Percentiles rank a stretch among this genome's conserved stretches.
These are phyloP conservation scores for Hemicordylus capensis DNA, from an alignment of 2,113 vertebrate genomes.

Conservation along the genomic window DNA sequence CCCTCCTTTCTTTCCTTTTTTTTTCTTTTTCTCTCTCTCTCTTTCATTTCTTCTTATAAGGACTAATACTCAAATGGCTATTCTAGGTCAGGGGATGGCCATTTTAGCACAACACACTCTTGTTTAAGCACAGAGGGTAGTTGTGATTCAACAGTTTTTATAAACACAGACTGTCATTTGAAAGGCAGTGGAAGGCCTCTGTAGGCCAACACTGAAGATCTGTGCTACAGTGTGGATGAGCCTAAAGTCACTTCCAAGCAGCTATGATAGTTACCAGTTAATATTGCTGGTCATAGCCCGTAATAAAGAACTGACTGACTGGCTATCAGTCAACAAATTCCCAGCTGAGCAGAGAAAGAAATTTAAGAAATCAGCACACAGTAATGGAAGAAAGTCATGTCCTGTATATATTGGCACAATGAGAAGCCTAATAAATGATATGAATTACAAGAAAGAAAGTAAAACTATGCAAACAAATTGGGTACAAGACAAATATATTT, in stretches of 20 bases:
- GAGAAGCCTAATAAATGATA: not conserved
- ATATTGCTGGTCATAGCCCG: no score
- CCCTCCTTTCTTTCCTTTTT: no score
- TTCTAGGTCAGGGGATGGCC: not conserved
- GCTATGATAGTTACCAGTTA: constrained; percentile 40
- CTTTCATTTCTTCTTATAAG: no score
- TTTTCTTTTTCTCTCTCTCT: no score
- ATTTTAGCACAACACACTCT: not conserved
- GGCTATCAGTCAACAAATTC: constrained; percentile 5
- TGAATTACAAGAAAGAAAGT: constrained; percentile 1
- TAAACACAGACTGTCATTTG: not conserved
- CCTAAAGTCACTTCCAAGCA: constrained; percentile 20
- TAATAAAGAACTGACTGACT: no score
- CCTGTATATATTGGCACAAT: constrained; percentile 39
- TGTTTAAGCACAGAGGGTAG: not conserved
- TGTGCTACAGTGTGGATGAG: not conserved
- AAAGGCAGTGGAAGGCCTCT: no score
- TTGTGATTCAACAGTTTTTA: not conserved
- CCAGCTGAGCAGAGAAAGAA: constrained; percentile 42
- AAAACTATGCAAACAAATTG: constrained; percentile 25
- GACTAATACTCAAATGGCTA: not conserved
- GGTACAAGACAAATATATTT: constrained; percentile 25
- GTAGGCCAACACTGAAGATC: not conserved
- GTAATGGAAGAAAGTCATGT: constrained; percentile 8
- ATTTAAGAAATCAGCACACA: constrained; percentile 26